Base-by-base conservation (phyloP, 2,797 vertebrate species). In the Semaprochilodus insignis region DNA sequence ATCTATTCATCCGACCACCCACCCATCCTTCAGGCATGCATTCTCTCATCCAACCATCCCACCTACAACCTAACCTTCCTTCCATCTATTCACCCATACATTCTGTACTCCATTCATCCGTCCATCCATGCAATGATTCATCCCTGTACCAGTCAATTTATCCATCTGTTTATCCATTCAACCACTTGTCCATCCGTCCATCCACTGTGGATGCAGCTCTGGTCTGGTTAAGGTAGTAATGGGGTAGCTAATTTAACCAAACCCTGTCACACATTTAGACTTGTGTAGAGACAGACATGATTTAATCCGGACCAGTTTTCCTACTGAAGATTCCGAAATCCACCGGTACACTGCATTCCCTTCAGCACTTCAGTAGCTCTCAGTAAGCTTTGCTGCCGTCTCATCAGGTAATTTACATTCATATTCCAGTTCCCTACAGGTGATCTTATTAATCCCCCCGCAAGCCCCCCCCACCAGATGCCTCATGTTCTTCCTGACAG, bases 391-490 rank as follows among this genome's bases (percentile, higher is more conserved):
- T 31, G 25, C 3, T 55, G 25, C 25, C 11, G 31, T 27, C 51
- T 54, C 10, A 34, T 73, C 71, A 73, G 71, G 16, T 21, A 27
- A 54, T 73, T 55, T 55, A 27, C 51, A 54, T 73, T 52, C 25
- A 73, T 15, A 73, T 73, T 52, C 25, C 52, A 16, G 44, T 23
- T 51, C 48, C 23, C 23, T 54, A 0, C 48, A 54, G 48, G 71
- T 54, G 51, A 73, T 51, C 51, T 73, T 31, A 31, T 16, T 31
- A 10, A 73, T 52, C 25, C 71, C 15, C 6, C 51, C 8, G 6
- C 6, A 6, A 2, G 27, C 27, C 6, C 23, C 70, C 48, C 51
- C 5, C 3, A 73, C 51, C 51, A 73, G 52, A 83, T 57, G 31
- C 21, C 13, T 59, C 16, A 44, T 52, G 66, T 69, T 75, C 21